These are phyloP conservation scores for Beroe ovata DNA, from an alignment of 37 sponge, comb jelly and placozoan genomes.

Conservation along the genomic window DNA sequence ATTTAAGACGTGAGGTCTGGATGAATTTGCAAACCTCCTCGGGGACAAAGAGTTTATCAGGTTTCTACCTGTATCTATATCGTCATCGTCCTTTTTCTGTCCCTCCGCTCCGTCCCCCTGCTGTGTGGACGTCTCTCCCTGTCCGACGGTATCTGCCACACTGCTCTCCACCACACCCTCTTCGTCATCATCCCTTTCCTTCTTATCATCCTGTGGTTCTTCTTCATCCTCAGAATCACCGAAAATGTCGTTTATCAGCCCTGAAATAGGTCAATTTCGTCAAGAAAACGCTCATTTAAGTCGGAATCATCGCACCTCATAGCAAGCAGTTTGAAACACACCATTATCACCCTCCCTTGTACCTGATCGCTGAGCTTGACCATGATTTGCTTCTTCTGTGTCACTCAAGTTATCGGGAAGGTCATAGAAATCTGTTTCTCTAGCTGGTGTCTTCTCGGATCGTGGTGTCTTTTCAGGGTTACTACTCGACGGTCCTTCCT, in stretches of 20 bases:
- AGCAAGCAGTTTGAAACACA: no score
- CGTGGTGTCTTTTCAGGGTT: neutral
- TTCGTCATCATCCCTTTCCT: neutral
- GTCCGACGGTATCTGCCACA: neutral
- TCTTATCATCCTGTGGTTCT: constrained; percentile 12
- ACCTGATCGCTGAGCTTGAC: constrained; percentile 64
- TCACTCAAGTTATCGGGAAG: constrained; percentile 60
- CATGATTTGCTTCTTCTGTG: constrained; percentile 14
- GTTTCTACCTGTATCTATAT: constrained; percentile 1
- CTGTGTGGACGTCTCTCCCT: no score
- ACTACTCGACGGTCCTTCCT: neutral
- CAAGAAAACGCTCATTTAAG: no score
- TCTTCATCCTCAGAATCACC: constrained; percentile 64
- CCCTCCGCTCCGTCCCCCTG: neutral
- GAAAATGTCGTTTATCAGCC: constrained; percentile 65
- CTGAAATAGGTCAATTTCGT: constrained; percentile 4
- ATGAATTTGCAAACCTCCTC: no score
- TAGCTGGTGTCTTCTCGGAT: constrained; percentile 25
- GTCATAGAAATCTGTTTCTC: constrained; percentile 15
- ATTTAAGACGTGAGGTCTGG: no score
- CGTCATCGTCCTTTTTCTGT: constrained; percentile 20
- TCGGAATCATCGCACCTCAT: neutral
- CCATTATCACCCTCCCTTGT: neutral
- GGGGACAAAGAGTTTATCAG: no score
- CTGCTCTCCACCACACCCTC: neutral